phyloP scores from a whole-genome alignment of 2,113 vertebrate species.

The Spheniscus mendiculus region DNA sequence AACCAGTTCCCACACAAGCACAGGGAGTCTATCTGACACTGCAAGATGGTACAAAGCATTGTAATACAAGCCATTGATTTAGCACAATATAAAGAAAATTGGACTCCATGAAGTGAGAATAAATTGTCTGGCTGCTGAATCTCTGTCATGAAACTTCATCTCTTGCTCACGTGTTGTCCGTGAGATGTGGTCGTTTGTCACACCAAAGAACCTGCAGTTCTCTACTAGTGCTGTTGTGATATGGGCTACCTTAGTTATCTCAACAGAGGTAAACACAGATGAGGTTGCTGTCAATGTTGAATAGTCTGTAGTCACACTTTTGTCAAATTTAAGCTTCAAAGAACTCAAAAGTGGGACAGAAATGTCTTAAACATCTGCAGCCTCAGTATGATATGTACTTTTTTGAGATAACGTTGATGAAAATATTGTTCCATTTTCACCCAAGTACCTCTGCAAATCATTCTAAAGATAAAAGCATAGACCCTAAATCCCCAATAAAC shows the following conservation, averaged over 20 bases:
- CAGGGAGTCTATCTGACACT: neutral
- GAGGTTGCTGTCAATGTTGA: rapidly evolving
- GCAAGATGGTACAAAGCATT: neutral
- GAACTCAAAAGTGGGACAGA: neutral
- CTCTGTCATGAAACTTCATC: neutral
- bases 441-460: neutral
- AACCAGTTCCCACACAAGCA: neutral
- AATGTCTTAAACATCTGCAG: neutral
- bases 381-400: rapidly evolving
- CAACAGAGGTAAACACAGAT: neutral
- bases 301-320: neutral
- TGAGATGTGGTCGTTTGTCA: neutral
- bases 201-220: rapidly evolving
- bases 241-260: neutral
- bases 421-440: rapidly evolving
- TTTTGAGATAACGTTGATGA: rapidly evolving
- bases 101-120: neutral
- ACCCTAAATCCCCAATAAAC: neutral
- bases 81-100: neutral
- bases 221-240: neutral
- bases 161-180: rapidly evolving
- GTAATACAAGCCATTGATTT: neutral
- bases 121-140: neutral
- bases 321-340: neutral
- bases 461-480: neutral